Evolutionary conservation across 30 jellyfish, hydroid and myxozoan species (phyloP).

Genomic region (Turritopsis rubra): DNA sequence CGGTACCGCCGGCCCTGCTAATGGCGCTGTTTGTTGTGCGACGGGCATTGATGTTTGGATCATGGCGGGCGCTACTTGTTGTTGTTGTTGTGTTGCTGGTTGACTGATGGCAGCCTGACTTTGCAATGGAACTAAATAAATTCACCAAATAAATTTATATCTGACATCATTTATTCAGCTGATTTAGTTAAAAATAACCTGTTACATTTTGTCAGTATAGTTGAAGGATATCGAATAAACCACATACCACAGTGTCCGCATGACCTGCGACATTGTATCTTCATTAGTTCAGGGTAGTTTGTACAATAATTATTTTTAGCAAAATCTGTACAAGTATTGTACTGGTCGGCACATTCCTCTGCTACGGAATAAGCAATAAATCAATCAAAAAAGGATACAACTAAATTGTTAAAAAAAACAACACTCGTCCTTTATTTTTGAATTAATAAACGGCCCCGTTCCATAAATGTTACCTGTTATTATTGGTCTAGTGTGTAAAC

Average conservation of each 20-base stretch:
- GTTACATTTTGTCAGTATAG: too few species aligned
- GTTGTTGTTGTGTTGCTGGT: neutral
- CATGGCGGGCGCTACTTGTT: neutral
- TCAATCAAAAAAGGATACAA: neutral
- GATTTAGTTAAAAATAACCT: too few species aligned
- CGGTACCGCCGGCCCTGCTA: neutral
- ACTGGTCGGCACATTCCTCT: conserved; percentile 81
- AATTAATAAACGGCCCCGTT: neutral
- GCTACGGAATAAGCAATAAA: conserved; percentile 29
- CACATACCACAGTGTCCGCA: conserved; percentile 82
- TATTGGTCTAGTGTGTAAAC: conserved; percentile 14
- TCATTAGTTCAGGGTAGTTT: conserved; percentile 76
- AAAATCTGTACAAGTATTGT: conserved; percentile 68
- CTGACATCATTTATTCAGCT: neutral
- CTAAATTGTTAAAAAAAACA: too few species aligned
- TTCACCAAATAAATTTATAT: neutral
- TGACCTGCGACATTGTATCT: conserved; percentile 83
- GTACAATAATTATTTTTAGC: conserved; percentile 87
- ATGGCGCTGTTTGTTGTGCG: too few species aligned
- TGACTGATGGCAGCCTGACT: neutral
- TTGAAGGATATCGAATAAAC: neutral
- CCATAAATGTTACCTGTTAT: neutral
- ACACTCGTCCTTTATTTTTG: neutral
- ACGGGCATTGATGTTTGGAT: neutral
- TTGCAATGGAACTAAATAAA: neutral